Evolutionary conservation across 2,888 invertebrate genomes (phyloP).

Genomic region (Hoplodrina ambigua): DNA sequence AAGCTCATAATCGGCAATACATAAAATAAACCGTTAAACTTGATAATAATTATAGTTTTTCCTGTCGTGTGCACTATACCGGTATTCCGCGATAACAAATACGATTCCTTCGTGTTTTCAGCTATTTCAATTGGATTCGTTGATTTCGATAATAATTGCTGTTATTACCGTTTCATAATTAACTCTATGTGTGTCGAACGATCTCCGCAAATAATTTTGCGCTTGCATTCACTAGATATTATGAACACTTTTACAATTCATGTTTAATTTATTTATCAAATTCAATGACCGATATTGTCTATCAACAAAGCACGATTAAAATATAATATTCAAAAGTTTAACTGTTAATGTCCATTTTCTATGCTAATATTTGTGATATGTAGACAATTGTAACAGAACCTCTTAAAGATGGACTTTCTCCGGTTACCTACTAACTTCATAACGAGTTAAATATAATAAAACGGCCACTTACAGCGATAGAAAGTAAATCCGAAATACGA

Average conservation of each 20-base stretch:
- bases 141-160: constrained; percentile 59
- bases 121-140: constrained; percentile 59
- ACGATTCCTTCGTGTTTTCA: constrained; percentile 60
- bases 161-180: constrained; percentile 58
- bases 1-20: constrained; percentile 38
- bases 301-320: constrained; percentile 48
- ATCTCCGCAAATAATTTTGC: constrained; percentile 32
- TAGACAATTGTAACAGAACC: constrained; percentile 64
- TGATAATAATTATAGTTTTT: constrained; percentile 68
- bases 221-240: constrained; percentile 34
- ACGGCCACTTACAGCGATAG: constrained; percentile 88
- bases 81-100: constrained; percentile 63
- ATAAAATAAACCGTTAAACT: constrained; percentile 64
- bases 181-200: constrained; percentile 45
- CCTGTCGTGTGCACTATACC: constrained; percentile 64
- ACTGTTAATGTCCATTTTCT: constrained; percentile 61
- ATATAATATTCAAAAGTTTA: constrained; percentile 40
- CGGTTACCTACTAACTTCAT: constrained; percentile 71
- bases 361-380: constrained; percentile 55
- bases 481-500: constrained; percentile 88
- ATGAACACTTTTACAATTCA: constrained; percentile 37
- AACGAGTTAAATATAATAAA: constrained; percentile 82
- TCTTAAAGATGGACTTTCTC: constrained; percentile 78
- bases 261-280: constrained; percentile 60
- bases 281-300: constrained; percentile 60